phyloP scores from a whole-genome alignment of 1,140 invertebrate genomes.

The Drosophila orena region DNA sequence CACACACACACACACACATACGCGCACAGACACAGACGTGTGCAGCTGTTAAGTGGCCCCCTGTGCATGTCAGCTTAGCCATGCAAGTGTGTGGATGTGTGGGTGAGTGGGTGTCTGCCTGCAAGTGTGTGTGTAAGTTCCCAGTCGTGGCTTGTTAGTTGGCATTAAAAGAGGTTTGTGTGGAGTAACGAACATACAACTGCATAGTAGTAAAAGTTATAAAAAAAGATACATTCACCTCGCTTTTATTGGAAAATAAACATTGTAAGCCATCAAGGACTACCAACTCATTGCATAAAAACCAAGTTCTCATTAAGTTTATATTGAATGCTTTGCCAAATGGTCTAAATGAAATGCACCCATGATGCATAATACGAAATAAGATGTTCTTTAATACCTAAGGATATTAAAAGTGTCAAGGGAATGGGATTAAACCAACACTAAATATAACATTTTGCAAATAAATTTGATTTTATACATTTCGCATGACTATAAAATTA shows the following conservation, averaged over 20 bases:
- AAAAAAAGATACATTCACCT: not conserved
- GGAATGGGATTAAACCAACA: no score
- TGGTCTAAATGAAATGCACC: no score
- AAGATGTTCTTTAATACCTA: no score
- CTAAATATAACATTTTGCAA: no score
- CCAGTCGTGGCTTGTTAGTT: slow-evolving; percentile 61
- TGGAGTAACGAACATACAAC: slow-evolving; percentile 25
- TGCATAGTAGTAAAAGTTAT: not conserved
- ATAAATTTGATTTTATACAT: no score
- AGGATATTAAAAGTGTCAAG: no score
- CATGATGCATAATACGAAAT: no score
- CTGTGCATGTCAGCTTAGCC: slow-evolving; percentile 48
- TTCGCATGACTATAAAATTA: not conserved
- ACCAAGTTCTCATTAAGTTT: no score
- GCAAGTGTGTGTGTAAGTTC: slow-evolving; percentile 9
- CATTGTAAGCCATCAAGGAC: no score
- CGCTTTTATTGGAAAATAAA: no score
- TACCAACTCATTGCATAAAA: no score
- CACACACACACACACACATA: slow-evolving; percentile 15
- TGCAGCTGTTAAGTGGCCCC: slow-evolving; percentile 65
- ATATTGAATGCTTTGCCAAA: no score
- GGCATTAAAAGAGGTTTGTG: slow-evolving; percentile 49
- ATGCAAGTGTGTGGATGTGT: slow-evolving; percentile 19
- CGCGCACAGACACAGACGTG: slow-evolving; percentile 10
- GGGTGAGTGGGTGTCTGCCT: slow-evolving; percentile 12